Conservation (phyloP, 2,113 vertebrate species). For the Takifugu flavidus region DNA sequence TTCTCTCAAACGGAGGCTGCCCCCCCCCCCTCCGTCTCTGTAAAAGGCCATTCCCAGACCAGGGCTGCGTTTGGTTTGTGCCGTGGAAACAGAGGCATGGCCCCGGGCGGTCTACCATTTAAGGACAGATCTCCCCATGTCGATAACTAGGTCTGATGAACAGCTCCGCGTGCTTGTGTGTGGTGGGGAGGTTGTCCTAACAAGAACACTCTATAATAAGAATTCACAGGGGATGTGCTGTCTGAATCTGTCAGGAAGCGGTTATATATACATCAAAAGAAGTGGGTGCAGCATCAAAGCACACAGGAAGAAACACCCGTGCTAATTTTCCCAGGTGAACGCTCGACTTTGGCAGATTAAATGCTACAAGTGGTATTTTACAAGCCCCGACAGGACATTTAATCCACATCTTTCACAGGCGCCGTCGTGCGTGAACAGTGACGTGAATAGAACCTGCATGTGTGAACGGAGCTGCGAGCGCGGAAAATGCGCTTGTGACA, state of each 20-base stretch:
- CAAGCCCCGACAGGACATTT: too few relatives aligned
- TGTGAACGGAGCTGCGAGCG: too few relatives aligned
- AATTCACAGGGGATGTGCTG: conserved; percentile 32
- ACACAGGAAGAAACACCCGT: conserved; percentile 5
- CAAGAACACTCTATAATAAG: conserved; percentile 47
- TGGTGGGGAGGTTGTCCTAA: conserved; percentile 19
- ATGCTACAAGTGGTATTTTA: too few relatives aligned
- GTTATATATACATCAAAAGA: conserved; percentile 21
- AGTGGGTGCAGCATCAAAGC: conserved; percentile 16
- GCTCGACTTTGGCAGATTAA: not conserved
- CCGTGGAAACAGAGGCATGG: conserved; percentile 56
- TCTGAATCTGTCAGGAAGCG: conserved; percentile 34
- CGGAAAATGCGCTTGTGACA: too few relatives aligned
- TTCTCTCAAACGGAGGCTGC: not conserved
- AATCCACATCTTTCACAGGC: too few relatives aligned
- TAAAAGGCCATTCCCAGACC: conserved; percentile 58
- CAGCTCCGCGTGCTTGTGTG: conserved; percentile 4
- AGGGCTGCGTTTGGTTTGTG: conserved; percentile 52
- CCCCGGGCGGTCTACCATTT: conserved; percentile 70
- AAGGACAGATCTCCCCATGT: conserved; percentile 68
- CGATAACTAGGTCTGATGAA: conserved; percentile 63
- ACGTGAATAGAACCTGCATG: too few relatives aligned
- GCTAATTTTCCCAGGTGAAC: conserved; percentile 10
- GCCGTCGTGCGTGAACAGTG: too few relatives aligned
- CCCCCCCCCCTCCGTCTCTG: conserved; percentile 13